Base-by-base conservation (phyloP, 2,888 invertebrate species). In the Lucinisca nassula region DNA sequence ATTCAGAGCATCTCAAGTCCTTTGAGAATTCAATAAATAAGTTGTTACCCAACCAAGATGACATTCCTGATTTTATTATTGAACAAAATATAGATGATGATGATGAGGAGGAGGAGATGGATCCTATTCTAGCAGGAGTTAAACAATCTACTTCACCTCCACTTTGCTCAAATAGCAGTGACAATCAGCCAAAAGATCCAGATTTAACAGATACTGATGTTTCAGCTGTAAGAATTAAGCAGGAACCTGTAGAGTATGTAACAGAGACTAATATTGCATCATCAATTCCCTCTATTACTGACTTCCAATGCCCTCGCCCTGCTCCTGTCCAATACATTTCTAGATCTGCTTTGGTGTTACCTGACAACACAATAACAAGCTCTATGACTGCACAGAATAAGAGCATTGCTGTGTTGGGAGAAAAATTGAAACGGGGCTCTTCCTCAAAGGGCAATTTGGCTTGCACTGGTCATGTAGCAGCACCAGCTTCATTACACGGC, bases 11-110 rank as follows among this genome's bases (percentile, higher is more conserved):
- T 35, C 35, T 67, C 17, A 67, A 30, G 35, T 2, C 35, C 12
- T 21, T 67, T 3, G 67, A 67, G 35, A 14, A 67, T 0, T 12
- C 17, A 17, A 17, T 45, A 17, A 8, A 45, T 12, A 45, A 45
- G 45, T 17, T 12, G 17, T 17, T 12, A 17, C 17, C 45, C 17
- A 45, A n/a, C n/a, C n/a, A n/a, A n/a, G n/a, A n/a, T n/a, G n/a
- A n/a, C n/a, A n/a, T n/a, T n/a, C n/a, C n/a, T 67, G 67, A 67
- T 67, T 67, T 17, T 21, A 67, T 67, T 17, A 24, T 67, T 3
- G 67, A 10, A 8, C 67, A 67, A 21, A 67, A 67, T 30, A 67
- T 67, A 67, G 67, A 67, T 67, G 67, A 67, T 67, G 67, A 67
- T 30, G 67, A 67, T 35, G 67, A 67, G 10, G 67, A 67, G 0